Conservation (phyloP, 2,113 vertebrate genomes). For the Cyprinodon variegatus region DNA sequence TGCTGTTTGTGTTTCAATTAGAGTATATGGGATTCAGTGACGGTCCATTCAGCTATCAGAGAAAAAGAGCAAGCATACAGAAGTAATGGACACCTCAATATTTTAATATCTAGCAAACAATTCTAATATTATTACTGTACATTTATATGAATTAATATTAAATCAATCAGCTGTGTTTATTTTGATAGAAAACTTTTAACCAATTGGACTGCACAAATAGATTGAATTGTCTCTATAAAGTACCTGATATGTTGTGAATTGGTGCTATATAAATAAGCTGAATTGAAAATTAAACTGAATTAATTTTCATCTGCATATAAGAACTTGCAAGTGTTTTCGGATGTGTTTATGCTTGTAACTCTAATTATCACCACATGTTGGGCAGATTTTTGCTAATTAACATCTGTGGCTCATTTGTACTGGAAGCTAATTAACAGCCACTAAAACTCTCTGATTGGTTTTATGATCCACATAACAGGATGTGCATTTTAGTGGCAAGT, state of each 20-base stretch:
- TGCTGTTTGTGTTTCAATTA: background rate
- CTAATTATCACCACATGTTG: conserved; percentile 51
- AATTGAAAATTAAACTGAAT: background rate
- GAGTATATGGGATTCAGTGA: background rate
- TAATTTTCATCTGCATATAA: background rate
- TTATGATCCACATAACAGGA: conserved; percentile 5
- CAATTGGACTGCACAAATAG: too few species aligned
- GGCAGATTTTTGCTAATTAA: conserved; percentile 53
- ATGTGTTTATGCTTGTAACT: conserved; percentile 38
- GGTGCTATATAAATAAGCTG: too few species aligned
- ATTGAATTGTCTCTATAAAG: too few species aligned
- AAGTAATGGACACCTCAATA: background rate
- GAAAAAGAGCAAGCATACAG: background rate
- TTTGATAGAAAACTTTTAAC: too few species aligned
- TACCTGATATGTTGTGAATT: too few species aligned
- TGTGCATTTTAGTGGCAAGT: conserved; percentile 17
- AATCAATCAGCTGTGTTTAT: too few species aligned
- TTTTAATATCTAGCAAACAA: too few species aligned
- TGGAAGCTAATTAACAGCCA: conserved; percentile 51
- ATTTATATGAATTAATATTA: too few species aligned
- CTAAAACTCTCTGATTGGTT: conserved; percentile 11
- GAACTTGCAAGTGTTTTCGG: conserved; percentile 9
- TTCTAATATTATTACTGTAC: too few species aligned
- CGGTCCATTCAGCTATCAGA: background rate
- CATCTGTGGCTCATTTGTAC: conserved; percentile 38